A percentile compares a stretch with the other conserved stretches of the same genome.
phyloP scores from a whole-genome alignment of 2,797 vertebrate genomes.

The Emys orbicularis region DNA sequence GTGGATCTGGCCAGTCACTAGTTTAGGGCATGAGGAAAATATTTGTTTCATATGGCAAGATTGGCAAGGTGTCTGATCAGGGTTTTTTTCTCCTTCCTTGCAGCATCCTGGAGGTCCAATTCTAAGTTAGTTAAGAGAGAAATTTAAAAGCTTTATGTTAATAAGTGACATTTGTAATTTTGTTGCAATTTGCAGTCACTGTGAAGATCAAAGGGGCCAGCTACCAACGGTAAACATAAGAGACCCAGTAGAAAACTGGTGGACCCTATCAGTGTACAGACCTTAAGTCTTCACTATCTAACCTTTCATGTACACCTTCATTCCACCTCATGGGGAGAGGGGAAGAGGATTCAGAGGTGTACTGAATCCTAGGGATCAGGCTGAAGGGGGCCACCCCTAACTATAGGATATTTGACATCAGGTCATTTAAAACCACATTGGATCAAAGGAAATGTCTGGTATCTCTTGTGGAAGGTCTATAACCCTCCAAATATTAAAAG shows the following conservation, averaged over 20 bases:
- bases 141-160: neutral
- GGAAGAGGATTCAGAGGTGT: neutral
- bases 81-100: neutral
- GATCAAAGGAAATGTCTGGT: neutral
- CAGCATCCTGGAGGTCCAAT: neutral
- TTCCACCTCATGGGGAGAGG: neutral
- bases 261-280: neutral
- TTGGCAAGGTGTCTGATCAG: neutral
- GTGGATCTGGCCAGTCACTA: neutral
- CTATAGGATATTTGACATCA: neutral
- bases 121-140: neutral
- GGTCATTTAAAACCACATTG: neutral
- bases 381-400: neutral
- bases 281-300: neutral
- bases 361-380: neutral
- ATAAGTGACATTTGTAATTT: neutral
- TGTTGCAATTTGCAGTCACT: neutral
- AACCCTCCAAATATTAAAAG: neutral
- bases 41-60: neutral
- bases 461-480: neutral
- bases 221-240: neutral
- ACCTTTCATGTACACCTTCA: neutral
- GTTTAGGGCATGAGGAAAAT: neutral
- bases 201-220: neutral
- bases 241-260: neutral